Percentiles rank a stretch among this genome's conserved stretches.
These are phyloP conservation scores for Tromatobia lineatoria DNA, from an alignment of 2,888 invertebrate species.

Conservation along the genomic window DNA sequence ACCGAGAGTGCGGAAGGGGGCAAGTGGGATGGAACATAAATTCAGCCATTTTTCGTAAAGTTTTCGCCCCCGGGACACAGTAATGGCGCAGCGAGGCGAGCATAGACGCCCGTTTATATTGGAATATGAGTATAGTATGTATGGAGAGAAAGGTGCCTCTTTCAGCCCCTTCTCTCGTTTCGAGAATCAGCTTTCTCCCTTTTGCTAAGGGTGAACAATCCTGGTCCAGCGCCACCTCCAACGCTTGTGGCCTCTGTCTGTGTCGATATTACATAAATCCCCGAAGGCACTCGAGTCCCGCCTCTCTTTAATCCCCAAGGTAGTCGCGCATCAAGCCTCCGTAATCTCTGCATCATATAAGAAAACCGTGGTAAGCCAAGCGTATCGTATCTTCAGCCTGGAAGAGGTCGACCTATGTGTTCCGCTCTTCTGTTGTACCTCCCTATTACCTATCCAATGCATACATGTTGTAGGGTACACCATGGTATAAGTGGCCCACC, in stretches of 20 bases:
- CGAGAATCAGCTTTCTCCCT: constrained; percentile 28
- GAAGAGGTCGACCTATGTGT: constrained; percentile 22
- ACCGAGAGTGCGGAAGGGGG: constrained; percentile 47
- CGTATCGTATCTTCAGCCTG: constrained; percentile 50
- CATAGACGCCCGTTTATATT: constrained; percentile 78
- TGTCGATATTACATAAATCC: constrained; percentile 73
- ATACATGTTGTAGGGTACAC: constrained; percentile 21
- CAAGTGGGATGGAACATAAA: constrained; percentile 64
- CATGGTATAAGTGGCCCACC: constrained; percentile 11
- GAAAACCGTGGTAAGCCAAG: constrained; percentile 65
- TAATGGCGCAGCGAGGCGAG: constrained; percentile 81
- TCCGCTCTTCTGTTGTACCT: constrained; percentile 19
- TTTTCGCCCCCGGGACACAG: constrained; percentile 82
- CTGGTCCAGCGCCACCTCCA: constrained; percentile 51
- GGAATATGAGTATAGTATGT: constrained; percentile 75
- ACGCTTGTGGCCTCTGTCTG: constrained; percentile 58
- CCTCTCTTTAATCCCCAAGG: constrained; percentile 66
- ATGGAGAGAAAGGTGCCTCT: constrained; percentile 67
- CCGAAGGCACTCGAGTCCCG: constrained; percentile 69
- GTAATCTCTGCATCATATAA: constrained; percentile 68
- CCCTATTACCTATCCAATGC: neutral
- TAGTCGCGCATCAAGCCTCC: constrained; percentile 58
- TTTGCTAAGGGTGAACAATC: constrained; percentile 49
- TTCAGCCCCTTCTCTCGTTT: constrained; percentile 27
- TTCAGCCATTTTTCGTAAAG: constrained; percentile 76